Percentiles rank a stretch among this genome's conserved stretches.
These are phyloP conservation scores for Parnassius smintheus DNA, from an alignment of 2,888 invertebrate genomes.

Conservation along the genomic window DNA sequence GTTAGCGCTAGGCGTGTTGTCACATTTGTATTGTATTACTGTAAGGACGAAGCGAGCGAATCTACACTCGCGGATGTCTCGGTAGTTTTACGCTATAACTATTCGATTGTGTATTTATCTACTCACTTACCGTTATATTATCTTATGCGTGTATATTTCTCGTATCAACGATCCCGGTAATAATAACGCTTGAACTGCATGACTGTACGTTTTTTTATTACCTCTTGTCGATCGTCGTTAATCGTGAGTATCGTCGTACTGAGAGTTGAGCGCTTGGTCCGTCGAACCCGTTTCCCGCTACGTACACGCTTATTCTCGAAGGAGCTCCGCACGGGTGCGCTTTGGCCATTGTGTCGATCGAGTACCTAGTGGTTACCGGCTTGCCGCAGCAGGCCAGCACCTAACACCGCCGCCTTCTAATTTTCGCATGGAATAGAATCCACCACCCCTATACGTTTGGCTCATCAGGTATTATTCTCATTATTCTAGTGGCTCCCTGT, in stretches of 20 bases:
- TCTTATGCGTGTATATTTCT: slow-evolving; percentile 81
- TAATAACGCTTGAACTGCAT: slow-evolving; percentile 94
- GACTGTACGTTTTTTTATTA: slow-evolving; percentile 89
- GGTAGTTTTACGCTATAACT: slow-evolving; percentile 77
- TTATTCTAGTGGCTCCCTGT: slow-evolving; percentile 75
- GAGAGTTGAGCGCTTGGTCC: slow-evolving; percentile 78
- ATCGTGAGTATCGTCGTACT: slow-evolving; percentile 75
- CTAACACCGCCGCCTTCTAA: slow-evolving; percentile 80
- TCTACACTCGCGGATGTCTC: slow-evolving; percentile 74
- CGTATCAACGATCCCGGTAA: slow-evolving; percentile 87
- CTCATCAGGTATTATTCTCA: slow-evolving; percentile 80
- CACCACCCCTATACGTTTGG: slow-evolving; percentile 80
- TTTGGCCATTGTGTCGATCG: slow-evolving; percentile 75
- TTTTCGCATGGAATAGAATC: slow-evolving; percentile 80
- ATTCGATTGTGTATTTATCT: slow-evolving; percentile 74
- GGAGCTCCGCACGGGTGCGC: slow-evolving; percentile 76
- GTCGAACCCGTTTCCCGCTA: slow-evolving; percentile 76
- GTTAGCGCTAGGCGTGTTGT: slow-evolving; percentile 78
- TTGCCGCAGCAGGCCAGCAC: slow-evolving; percentile 76
- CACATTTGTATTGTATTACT: slow-evolving; percentile 79
- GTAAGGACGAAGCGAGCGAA: slow-evolving; percentile 76
- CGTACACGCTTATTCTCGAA: slow-evolving; percentile 78
- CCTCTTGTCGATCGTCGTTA: slow-evolving; percentile 77
- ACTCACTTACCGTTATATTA: slow-evolving; percentile 76
- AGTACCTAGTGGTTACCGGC: slow-evolving; percentile 72